Conservation (phyloP, 2,888 invertebrate genomes). For the Ligdia adustata region DNA sequence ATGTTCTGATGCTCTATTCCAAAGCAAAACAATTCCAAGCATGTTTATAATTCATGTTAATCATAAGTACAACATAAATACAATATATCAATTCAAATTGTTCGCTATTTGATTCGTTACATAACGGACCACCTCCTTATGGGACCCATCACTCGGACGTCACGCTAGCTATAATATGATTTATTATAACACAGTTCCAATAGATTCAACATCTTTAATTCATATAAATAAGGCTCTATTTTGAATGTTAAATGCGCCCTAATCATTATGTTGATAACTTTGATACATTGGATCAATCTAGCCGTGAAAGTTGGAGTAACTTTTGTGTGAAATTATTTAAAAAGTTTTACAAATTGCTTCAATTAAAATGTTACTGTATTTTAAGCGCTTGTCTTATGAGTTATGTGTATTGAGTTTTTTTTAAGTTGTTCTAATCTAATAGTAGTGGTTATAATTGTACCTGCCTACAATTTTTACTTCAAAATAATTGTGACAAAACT, state of each 20-base stretch:
- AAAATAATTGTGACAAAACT: too few species aligned
- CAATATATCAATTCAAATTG: background rate
- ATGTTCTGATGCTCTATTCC: too few species aligned
- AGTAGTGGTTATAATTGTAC: too few species aligned
- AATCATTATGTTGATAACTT: slow-evolving; percentile 57
- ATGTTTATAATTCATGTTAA: too few species aligned
- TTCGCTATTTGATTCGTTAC: slow-evolving; percentile 17
- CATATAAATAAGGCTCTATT: slow-evolving; percentile 44
- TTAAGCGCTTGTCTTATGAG: slow-evolving; percentile 1
- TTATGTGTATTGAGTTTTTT: background rate
- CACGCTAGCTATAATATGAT: slow-evolving; percentile 66
- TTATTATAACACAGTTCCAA: slow-evolving; percentile 53
- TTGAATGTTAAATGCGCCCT: slow-evolving; percentile 43
- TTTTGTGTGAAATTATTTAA: slow-evolving; percentile 40
- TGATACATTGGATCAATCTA: slow-evolving; percentile 53
- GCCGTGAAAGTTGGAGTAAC: slow-evolving; percentile 56
- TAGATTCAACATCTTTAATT: slow-evolving; percentile 49
- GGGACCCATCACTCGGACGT: slow-evolving; percentile 63
- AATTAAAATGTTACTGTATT: slow-evolving; percentile 15
- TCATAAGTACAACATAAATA: too few species aligned
- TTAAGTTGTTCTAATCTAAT: too few species aligned
- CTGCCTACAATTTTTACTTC: too few species aligned
- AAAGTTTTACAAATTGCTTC: slow-evolving; percentile 21
- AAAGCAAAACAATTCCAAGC: too few species aligned
- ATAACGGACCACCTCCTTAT: slow-evolving; percentile 24